phyloP scores from a whole-genome alignment of 1,140 invertebrate genomes.

The Nylanderia fulva region DNA sequence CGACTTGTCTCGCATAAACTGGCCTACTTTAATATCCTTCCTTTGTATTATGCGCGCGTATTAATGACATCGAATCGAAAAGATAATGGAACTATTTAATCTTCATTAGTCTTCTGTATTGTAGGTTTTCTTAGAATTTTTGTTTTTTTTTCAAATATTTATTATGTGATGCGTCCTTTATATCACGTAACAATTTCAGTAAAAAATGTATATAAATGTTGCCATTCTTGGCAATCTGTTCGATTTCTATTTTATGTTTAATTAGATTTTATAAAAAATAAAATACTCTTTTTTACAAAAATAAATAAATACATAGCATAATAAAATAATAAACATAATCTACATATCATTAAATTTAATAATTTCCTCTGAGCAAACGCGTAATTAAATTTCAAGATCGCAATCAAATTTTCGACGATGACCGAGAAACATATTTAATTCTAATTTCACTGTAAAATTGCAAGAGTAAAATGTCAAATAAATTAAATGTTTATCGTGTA shows the following conservation, averaged over 20 bases:
- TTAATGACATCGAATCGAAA: neutral
- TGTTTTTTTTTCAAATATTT: neutral
- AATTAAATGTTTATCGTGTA: neutral
- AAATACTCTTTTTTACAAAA: too few relatives aligned
- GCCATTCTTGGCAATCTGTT: too few relatives aligned
- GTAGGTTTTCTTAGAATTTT: neutral
- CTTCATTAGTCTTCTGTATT: neutral
- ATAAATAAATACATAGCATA: neutral
- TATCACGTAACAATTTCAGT: neutral
- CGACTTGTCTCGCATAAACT: constrained; percentile 38
- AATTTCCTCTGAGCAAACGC: neutral
- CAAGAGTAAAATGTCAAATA: neutral
- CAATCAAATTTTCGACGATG: neutral
- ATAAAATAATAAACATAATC: neutral
- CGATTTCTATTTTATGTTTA: neutral
- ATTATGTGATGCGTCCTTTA: neutral
- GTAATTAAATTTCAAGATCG: neutral
- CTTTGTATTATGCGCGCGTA: constrained; percentile 35
- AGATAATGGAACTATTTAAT: neutral
- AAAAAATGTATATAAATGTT: neutral
- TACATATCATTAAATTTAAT: neutral
- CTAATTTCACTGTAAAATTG: neutral
- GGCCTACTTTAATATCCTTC: constrained; percentile 64
- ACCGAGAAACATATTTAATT: neutral
- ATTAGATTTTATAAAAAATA: neutral